These are phyloP conservation scores for Neoitamus cyanurus DNA, from an alignment of 2,888 invertebrate species.

Conservation along the genomic window DNA sequence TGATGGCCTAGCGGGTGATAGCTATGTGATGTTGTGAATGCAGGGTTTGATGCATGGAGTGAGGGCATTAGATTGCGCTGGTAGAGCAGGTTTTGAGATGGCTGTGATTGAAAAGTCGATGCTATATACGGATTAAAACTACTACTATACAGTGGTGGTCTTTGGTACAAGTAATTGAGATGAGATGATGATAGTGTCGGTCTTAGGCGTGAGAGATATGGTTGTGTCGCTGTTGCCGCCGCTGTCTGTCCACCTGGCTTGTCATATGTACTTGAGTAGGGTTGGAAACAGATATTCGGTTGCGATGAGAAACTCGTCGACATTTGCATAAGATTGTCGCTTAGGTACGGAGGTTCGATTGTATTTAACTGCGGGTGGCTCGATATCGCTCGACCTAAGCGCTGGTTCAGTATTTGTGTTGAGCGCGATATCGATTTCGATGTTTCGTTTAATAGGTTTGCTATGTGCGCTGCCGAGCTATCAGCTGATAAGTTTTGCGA, in stretches of 20 bases:
- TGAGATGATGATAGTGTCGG: constrained; percentile 65
- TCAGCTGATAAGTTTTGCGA: constrained; percentile 56
- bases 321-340: constrained; percentile 64
- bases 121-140: constrained; percentile 47
- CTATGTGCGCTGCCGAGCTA: constrained; percentile 63
- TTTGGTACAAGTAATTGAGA: constrained; percentile 56
- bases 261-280: constrained; percentile 57
- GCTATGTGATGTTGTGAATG: constrained; percentile 56
- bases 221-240: constrained; percentile 54
- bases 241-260: constrained; percentile 53
- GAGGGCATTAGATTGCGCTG: constrained; percentile 51
- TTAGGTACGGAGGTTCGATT: constrained; percentile 56
- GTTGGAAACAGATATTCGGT: constrained; percentile 66
- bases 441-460: constrained; percentile 66
- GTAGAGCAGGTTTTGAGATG: constrained; percentile 44
- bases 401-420: constrained; percentile 64
- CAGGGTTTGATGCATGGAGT: constrained; percentile 55
- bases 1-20: constrained; percentile 60
- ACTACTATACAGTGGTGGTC: constrained; percentile 48
- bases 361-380: constrained; percentile 64
- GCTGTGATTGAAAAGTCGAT: constrained; percentile 46
- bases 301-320: constrained; percentile 66
- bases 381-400: constrained; percentile 60
- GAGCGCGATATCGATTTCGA: constrained; percentile 67
- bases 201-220: constrained; percentile 56